phyloP scores from a whole-genome alignment of 2,113 vertebrate genomes.

The Rhabdomys dilectus region DNA sequence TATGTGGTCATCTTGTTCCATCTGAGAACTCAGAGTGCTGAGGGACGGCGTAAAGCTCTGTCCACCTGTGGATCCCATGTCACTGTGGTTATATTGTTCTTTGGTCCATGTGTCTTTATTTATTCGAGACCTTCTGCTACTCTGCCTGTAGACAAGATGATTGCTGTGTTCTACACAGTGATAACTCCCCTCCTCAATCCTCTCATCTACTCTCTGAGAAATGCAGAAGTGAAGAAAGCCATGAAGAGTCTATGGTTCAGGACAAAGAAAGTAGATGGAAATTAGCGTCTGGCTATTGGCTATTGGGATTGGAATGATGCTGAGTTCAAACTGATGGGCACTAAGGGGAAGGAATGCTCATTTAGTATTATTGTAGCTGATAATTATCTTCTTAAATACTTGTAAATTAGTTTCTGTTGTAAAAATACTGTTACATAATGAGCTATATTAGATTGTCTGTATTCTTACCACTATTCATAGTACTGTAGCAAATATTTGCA shows the following conservation, averaged over 20 bases:
- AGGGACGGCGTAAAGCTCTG: slow-evolving; percentile 59
- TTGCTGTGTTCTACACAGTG: slow-evolving; percentile 69
- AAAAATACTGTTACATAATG: neutral
- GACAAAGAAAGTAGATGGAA: neutral
- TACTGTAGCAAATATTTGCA: neutral
- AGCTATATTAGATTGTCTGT: neutral
- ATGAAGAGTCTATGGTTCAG: slow-evolving; percentile 44
- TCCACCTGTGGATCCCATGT: slow-evolving; percentile 74
- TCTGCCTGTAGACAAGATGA: slow-evolving; percentile 63
- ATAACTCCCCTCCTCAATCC: slow-evolving; percentile 74
- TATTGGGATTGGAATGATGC: neutral
- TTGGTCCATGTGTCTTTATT: slow-evolving; percentile 74
- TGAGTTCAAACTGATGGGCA: neutral
- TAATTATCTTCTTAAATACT: neutral
- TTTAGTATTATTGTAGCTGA: neutral
- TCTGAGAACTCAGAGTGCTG: slow-evolving; percentile 34
- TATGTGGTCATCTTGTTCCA: slow-evolving; percentile 63
- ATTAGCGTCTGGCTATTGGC: neutral
- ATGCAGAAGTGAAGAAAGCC: slow-evolving; percentile 73
- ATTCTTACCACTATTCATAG: neutral
- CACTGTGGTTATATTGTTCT: slow-evolving; percentile 59
- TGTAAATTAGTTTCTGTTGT: neutral
- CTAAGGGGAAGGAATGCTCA: no score
- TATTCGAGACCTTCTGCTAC: slow-evolving; percentile 46
- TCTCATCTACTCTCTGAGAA: slow-evolving; percentile 76